A percentile compares a stretch with the other conserved stretches of the same genome.
Evolutionary conservation across 35 echinoderm and acorn worm genomes (phyloP).

Genomic region (Ophiothrix spiculata): DNA sequence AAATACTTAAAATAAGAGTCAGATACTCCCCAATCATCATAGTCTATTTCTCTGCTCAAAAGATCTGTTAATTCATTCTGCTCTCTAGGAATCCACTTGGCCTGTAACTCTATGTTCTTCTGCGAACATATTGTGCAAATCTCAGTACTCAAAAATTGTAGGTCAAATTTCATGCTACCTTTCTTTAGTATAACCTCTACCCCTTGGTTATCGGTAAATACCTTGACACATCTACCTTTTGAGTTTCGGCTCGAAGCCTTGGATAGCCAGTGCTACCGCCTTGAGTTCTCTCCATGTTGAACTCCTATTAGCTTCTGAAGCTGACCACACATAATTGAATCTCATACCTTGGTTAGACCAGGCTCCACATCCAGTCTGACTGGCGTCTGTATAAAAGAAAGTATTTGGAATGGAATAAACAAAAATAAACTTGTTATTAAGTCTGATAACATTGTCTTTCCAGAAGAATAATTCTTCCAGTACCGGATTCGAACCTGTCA

Average conservation of each 20-base stretch:
- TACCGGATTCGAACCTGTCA: neutral
- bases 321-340: neutral
- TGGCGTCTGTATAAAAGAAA: conserved; percentile 19
- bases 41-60: conserved; percentile 38
- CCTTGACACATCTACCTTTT: neutral
- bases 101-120: conserved; percentile 5
- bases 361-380: conserved; percentile 11
- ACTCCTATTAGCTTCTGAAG: neutral
- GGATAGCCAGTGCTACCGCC: conserved; percentile 5
- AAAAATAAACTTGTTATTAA: neutral
- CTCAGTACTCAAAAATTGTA: conserved; percentile 13
- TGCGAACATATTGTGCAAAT: conserved; percentile 24
- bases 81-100: conserved; percentile 44
- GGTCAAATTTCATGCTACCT: conserved; percentile 31
- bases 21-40: conserved; percentile 44
- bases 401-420: conserved; percentile 18
- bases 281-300: conserved; percentile 47
- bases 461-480: conserved; percentile 1
- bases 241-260: neutral
- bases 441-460: neutral
- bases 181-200: neutral
- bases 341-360: neutral
- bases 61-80: conserved; percentile 39
- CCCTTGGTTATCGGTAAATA: conserved; percentile 39
- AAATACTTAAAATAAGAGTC: conserved; percentile 16